A percentile compares a stretch with the other conserved stretches of the same genome.
Evolutionary conservation across 2,888 invertebrate species (phyloP).

Genomic region (Agrochola lychnidis): DNA sequence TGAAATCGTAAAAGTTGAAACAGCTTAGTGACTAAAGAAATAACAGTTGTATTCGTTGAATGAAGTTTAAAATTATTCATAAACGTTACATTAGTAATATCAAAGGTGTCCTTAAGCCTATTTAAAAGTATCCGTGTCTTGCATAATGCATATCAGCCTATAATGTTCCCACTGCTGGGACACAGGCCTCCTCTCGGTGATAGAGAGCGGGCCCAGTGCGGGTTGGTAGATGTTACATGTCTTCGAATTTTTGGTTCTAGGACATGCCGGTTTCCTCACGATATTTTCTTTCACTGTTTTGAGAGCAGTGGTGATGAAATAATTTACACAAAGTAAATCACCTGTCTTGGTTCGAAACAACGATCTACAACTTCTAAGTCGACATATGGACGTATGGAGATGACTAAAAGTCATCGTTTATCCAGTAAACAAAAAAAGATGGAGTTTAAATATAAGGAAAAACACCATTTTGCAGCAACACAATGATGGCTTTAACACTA

Average conservation of each 20-base stretch:
- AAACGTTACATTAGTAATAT: background rate
- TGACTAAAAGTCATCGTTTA: background rate
- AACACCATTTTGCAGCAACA: background rate
- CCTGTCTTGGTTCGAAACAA: too few species aligned
- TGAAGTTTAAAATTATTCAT: background rate
- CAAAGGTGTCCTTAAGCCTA: background rate
- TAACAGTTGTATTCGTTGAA: background rate
- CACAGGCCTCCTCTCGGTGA: too few species aligned
- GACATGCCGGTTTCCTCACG: too few species aligned
- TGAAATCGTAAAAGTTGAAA: slow-evolving; percentile 72
- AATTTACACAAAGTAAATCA: too few species aligned
- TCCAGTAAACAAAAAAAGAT: background rate
- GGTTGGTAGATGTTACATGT: too few species aligned
- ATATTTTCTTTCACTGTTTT: too few species aligned
- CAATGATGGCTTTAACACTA: background rate
- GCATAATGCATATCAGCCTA: too few species aligned
- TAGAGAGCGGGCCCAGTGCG: too few species aligned
- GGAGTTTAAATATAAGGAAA: background rate
- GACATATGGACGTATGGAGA: background rate
- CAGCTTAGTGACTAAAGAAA: background rate
- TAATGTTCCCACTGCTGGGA: too few species aligned
- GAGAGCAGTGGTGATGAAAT: too few species aligned
- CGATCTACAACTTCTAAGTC: too few species aligned
- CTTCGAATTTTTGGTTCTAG: too few species aligned
- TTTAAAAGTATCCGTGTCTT: background rate